Evolutionary conservation across 2,113 vertebrate species (phyloP).

Genomic region (Phrynosoma blainvillii): DNA sequence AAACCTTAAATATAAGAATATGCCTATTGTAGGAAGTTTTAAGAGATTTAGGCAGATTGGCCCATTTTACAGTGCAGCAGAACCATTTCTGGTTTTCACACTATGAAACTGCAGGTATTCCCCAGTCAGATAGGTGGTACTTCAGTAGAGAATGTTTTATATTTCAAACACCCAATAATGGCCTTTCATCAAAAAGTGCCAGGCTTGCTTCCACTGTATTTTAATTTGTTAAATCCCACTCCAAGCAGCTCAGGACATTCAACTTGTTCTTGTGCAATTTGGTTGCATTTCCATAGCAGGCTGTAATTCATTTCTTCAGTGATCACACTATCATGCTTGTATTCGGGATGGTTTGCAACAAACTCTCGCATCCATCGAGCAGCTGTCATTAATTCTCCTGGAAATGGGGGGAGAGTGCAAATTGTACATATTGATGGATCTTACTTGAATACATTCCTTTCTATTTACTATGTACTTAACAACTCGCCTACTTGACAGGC

Average conservation of each 20-base stretch:
- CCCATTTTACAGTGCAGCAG: slow-evolving; percentile 64
- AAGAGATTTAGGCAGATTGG: slow-evolving; percentile 67
- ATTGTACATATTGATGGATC: neutral
- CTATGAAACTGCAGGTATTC: slow-evolving; percentile 62
- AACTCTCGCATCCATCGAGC: slow-evolving; percentile 98
- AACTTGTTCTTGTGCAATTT: slow-evolving; percentile 86
- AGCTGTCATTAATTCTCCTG: slow-evolving; percentile 96
- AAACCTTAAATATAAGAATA: slow-evolving; percentile 77
- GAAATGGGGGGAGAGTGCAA: neutral
- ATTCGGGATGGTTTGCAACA: slow-evolving; percentile 87
- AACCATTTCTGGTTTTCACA: slow-evolving; percentile 79
- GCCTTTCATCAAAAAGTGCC: slow-evolving; percentile 51
- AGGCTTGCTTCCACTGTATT: slow-evolving; percentile 73
- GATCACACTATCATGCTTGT: slow-evolving; percentile 94
- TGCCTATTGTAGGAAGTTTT: slow-evolving; percentile 71
- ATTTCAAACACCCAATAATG: slow-evolving; percentile 15
- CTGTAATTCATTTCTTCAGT: slow-evolving; percentile 96
- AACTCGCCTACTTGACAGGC: neutral
- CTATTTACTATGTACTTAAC: neutral
- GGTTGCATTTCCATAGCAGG: slow-evolving; percentile 88
- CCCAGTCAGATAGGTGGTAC: slow-evolving; percentile 44
- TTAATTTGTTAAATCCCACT: slow-evolving; percentile 83
- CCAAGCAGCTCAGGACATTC: slow-evolving; percentile 92
- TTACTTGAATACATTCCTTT: neutral
- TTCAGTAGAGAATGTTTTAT: slow-evolving; percentile 36